Percentiles rank a stretch among this genome's conserved stretches.
Conservation (phyloP, 2,797 vertebrate species). For the Eulemur albifrons region DNA sequence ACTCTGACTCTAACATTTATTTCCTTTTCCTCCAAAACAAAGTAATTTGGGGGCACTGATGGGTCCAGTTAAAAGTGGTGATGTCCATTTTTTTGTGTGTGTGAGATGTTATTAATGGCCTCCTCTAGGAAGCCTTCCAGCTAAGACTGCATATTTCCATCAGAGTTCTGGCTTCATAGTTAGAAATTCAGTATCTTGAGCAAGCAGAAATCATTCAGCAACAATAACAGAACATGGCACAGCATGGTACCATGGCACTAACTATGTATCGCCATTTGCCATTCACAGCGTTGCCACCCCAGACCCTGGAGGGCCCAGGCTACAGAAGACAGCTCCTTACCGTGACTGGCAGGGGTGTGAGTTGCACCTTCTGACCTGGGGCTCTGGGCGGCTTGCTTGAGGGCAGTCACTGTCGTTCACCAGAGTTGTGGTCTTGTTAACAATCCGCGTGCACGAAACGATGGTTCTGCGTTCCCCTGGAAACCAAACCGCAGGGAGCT, state of each 20-base stretch:
- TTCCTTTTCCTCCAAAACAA: not conserved
- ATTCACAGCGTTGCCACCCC: rapidly evolving
- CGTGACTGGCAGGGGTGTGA: conserved; percentile 94
- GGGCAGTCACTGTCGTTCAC: conserved; percentile 93
- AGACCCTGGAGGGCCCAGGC: not conserved
- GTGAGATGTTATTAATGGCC: not conserved
- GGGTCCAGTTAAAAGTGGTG: not conserved
- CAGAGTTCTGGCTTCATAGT: not conserved
- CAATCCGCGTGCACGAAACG: conserved; percentile 93
- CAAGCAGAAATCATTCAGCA: not conserved
- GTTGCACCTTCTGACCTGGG: conserved; percentile 93
- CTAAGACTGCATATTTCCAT: not conserved
- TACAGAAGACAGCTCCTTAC: conserved; percentile 82
- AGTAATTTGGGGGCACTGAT: not conserved
- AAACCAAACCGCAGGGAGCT: not conserved
- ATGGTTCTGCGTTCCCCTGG: conserved; percentile 93
- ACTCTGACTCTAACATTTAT: not conserved
- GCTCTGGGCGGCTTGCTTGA: conserved; percentile 88
- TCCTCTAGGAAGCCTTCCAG: not conserved
- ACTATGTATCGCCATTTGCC: rapidly evolving
- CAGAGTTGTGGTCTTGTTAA: conserved; percentile 92
- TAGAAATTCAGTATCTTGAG: conserved; percentile 22
- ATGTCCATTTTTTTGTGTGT: not conserved
- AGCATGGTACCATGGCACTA: rapidly evolving
- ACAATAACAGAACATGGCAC: rapidly evolving